Evolutionary conservation across 2,113 vertebrate genomes (phyloP).

Genomic region (Calypte anna): DNA sequence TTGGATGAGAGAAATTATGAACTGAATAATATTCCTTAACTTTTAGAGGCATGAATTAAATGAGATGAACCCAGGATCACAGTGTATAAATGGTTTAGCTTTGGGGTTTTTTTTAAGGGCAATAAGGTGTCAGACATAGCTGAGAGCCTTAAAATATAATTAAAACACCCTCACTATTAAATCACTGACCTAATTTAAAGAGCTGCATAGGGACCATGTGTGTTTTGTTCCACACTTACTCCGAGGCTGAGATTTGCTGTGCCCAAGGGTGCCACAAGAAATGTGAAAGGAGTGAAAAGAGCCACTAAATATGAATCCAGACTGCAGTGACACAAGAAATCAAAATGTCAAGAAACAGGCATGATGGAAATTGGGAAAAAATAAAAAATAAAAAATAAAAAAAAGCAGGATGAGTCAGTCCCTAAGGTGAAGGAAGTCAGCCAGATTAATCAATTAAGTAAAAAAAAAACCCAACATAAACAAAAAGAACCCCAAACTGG

Average conservation of each 20-base stretch:
- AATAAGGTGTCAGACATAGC: neutral
- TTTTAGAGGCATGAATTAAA: neutral
- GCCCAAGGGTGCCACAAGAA: neutral
- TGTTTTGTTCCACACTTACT: neutral
- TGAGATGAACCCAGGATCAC: neutral
- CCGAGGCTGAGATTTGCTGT: neutral
- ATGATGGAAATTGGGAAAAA: neutral
- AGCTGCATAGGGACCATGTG: rapidly evolving
- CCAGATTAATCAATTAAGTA: slow-evolving; percentile 30
- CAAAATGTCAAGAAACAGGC: slow-evolving; percentile 13
- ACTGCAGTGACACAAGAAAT: neutral
- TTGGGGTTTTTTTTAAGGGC: rapidly evolving
- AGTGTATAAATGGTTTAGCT: neutral
- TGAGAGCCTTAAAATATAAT: neutral
- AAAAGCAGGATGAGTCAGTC: slow-evolving; percentile 16
- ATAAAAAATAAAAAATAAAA: too few species aligned
- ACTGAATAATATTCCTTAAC: rapidly evolving
- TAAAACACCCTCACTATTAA: neutral
- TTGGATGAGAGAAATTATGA: rapidly evolving
- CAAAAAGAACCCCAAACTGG: neutral
- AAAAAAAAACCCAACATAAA: neutral
- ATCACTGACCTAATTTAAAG: neutral
- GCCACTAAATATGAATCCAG: neutral
- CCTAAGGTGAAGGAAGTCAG: neutral
- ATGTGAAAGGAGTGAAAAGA: neutral